Percentiles rank a stretch among this genome's conserved stretches.
These are phyloP conservation scores for Oreonectes daqikongensis DNA, from an alignment of 2,797 vertebrate species.

Conservation along the genomic window DNA sequence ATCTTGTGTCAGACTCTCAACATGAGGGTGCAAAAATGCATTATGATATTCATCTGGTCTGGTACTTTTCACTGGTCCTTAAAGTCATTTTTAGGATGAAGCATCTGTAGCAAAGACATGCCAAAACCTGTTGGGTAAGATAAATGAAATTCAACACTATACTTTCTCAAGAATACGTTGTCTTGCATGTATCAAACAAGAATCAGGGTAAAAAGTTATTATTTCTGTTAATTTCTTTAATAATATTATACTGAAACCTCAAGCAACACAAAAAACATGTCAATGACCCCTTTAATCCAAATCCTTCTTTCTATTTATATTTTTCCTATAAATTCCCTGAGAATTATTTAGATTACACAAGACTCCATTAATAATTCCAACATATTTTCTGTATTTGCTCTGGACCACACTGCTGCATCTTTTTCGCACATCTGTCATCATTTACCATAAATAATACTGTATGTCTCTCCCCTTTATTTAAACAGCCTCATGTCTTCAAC, in stretches of 20 bases:
- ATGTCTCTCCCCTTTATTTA: background rate
- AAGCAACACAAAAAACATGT: no score
- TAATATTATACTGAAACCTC: no score
- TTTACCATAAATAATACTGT: background rate
- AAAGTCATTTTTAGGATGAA: no score
- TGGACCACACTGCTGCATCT: background rate
- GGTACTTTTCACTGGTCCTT: background rate
- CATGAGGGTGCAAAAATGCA: constrained; percentile 18
- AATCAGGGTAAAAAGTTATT: no score
- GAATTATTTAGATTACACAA: background rate
- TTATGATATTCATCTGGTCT: constrained; percentile 4
- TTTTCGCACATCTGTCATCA: constrained; percentile 6
- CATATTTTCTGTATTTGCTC: background rate
- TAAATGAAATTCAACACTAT: no score
- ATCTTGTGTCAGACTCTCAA: constrained; percentile 16
- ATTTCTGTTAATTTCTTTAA: no score
- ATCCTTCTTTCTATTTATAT: background rate
- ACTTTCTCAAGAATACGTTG: no score
- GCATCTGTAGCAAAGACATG: background rate
- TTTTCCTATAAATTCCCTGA: background rate
- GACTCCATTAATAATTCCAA: background rate
- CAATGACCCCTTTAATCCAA: no score
- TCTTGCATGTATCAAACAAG: no score
- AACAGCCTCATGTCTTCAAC: constrained; percentile 9
- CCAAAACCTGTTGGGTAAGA: background rate